phyloP scores from a whole-genome alignment of 2,888 invertebrate species.

The Ganaspis brasiliensis region DNA sequence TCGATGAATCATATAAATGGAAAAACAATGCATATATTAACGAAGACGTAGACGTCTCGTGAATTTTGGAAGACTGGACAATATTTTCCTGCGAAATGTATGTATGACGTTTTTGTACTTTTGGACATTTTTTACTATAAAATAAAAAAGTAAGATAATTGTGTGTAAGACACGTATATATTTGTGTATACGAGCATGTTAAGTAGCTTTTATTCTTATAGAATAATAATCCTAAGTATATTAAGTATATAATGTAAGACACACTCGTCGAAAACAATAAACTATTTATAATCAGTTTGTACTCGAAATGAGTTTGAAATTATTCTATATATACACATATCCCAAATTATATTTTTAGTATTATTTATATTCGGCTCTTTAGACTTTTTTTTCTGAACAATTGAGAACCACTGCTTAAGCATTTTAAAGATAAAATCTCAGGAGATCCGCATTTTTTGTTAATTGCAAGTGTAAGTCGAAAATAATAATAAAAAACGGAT shows the following conservation, averaged over 20 bases:
- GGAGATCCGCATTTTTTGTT: slow-evolving; percentile 33
- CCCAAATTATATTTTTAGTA: background rate
- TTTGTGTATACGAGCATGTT: slow-evolving; percentile 37
- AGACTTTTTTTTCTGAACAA: background rate
- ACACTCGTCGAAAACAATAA: slow-evolving; percentile 18
- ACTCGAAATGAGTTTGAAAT: background rate
- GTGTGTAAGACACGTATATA: slow-evolving; percentile 26
- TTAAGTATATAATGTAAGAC: slow-evolving; percentile 27
- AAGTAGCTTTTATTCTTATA: slow-evolving; percentile 41
- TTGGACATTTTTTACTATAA: slow-evolving; percentile 18
- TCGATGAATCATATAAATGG: slow-evolving; percentile 8
- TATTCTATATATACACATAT: background rate
- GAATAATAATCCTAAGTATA: slow-evolving; percentile 42
- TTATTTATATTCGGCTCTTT: too few relatives aligned
- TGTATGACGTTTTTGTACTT: slow-evolving; percentile 27
- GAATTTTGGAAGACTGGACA: slow-evolving; percentile 28
- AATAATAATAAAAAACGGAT: slow-evolving; percentile 19
- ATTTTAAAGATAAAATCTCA: slow-evolving; percentile 37
- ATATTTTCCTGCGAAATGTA: slow-evolving; percentile 14
- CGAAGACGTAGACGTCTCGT: background rate
- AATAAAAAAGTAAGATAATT: slow-evolving; percentile 7
- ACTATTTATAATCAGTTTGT: slow-evolving; percentile 30
- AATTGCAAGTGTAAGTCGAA: slow-evolving; percentile 21
- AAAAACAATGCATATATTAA: background rate
- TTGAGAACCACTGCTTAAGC: slow-evolving; percentile 29